Conservation (phyloP, 1,140 invertebrate genomes). For the Danaus plexippus region DNA sequence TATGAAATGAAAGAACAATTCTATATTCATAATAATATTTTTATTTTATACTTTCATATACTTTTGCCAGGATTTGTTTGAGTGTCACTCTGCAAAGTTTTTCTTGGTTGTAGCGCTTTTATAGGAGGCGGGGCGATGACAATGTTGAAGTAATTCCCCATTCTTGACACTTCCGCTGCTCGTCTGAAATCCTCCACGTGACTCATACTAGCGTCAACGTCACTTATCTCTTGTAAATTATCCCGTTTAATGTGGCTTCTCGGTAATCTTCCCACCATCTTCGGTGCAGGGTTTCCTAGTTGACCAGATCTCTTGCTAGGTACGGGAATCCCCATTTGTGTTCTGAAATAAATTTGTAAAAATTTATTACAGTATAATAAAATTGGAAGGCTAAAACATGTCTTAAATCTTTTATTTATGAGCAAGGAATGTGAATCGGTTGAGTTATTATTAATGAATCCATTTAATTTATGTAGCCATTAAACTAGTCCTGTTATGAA, state of each 20-base stretch:
- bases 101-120: slow-evolving; percentile 51
- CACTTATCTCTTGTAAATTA: slow-evolving; percentile 30
- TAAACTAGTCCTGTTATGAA: too few species aligned
- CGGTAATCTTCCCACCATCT: slow-evolving; percentile 19
- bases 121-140: slow-evolving; percentile 63
- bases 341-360: slow-evolving; percentile 34
- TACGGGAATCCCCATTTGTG: slow-evolving; percentile 64
- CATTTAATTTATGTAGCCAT: too few species aligned
- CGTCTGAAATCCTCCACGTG: slow-evolving; percentile 39
- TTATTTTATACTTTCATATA: slow-evolving; percentile 26
- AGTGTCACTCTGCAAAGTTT: slow-evolving; percentile 35
- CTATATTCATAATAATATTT: background rate
- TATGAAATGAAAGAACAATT: too few species aligned
- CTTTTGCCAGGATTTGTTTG: slow-evolving; percentile 31
- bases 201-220: slow-evolving; percentile 24
- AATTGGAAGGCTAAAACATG: too few species aligned
- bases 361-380: too few species aligned
- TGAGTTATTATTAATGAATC: too few species aligned
- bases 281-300: slow-evolving; percentile 14
- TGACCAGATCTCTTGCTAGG: slow-evolving; percentile 39
- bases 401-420: too few species aligned
- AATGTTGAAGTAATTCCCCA: slow-evolving; percentile 66
- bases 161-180: slow-evolving; percentile 44
- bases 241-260: slow-evolving; percentile 31
- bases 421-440: too few species aligned